A percentile compares a stretch with the other conserved stretches of the same genome.
Evolutionary conservation across 2,113 vertebrate species (phyloP).

Genomic region (Paralichthys olivaceus): DNA sequence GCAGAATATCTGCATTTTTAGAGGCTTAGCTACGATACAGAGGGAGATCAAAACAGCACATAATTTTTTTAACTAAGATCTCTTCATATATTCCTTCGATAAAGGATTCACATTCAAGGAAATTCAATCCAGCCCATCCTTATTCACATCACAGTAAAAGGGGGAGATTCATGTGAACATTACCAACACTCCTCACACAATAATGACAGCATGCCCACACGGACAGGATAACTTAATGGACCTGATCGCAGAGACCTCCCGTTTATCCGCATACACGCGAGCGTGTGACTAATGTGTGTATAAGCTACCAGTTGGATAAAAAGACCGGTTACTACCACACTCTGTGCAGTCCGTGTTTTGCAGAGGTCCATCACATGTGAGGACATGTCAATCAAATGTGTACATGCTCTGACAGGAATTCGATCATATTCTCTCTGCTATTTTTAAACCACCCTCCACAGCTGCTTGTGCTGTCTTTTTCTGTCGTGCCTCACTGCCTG

Average conservation of each 20-base stretch:
- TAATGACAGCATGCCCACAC: conserved; percentile 25
- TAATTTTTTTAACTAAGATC: neutral
- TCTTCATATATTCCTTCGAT: neutral
- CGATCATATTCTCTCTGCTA: conserved; percentile 17
- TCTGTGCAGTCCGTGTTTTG: conserved; percentile 8
- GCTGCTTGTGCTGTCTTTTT: conserved; percentile 2
- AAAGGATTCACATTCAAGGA: neutral
- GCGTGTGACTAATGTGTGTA: neutral
- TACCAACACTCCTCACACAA: conserved; percentile 17
- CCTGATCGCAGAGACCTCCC: conserved; percentile 27
- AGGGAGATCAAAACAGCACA: neutral
- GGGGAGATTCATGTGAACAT: conserved; percentile 12
- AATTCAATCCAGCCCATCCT: neutral
- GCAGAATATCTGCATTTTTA: neutral
- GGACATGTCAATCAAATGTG: conserved; percentile 41
- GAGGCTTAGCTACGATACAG: neutral
- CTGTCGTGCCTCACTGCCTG: neutral
- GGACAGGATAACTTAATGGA: conserved; percentile 46
- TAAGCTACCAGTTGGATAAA: neutral
- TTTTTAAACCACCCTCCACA: conserved; percentile 43
- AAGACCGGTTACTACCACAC: neutral
- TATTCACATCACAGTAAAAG: neutral
- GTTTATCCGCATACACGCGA: conserved; percentile 37
- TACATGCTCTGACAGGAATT: conserved; percentile 34
- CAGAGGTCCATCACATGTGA: conserved; percentile 3